Conservation (phyloP, 1,140 invertebrate species). For the Chironomus tepperi region DNA sequence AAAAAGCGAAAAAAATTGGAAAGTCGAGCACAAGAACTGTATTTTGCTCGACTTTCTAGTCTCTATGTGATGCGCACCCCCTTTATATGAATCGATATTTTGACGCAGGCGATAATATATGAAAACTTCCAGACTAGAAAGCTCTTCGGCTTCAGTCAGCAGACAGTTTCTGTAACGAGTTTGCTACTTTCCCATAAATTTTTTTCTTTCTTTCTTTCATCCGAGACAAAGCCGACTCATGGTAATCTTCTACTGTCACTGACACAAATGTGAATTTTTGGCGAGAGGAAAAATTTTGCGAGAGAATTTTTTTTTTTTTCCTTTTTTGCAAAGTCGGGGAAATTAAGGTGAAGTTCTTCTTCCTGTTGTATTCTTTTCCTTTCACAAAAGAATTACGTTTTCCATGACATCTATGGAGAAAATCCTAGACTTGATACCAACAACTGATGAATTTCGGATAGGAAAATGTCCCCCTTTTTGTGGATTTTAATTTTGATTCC, state of each 20-base stretch:
- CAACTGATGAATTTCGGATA: neutral
- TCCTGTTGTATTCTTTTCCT: neutral
- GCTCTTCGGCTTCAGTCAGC: neutral
- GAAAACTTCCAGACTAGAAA: neutral
- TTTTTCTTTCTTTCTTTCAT: neutral
- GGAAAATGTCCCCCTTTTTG: too few species aligned
- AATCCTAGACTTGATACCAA: neutral
- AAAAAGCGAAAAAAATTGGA: too few species aligned
- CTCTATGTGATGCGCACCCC: constrained; percentile 17
- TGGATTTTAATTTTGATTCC: too few species aligned
- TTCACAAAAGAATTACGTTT: neutral
- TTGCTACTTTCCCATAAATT: neutral
- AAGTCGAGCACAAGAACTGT: too few species aligned
- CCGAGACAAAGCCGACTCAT: neutral
- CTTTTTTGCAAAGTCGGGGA: neutral
- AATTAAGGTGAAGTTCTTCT: constrained; percentile 22
- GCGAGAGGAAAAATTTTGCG: neutral
- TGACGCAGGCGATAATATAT: neutral
- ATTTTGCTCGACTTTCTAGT: too few species aligned
- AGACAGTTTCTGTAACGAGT: neutral
- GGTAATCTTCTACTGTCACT: neutral
- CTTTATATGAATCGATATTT: constrained; percentile 20
- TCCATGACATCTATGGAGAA: constrained; percentile 19
- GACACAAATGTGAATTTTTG: neutral
- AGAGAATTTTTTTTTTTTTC: neutral